Evolutionary conservation across 35 echinoderm and acorn worm genomes (phyloP).

Genomic region (Strongylocentrotus purpuratus): DNA sequence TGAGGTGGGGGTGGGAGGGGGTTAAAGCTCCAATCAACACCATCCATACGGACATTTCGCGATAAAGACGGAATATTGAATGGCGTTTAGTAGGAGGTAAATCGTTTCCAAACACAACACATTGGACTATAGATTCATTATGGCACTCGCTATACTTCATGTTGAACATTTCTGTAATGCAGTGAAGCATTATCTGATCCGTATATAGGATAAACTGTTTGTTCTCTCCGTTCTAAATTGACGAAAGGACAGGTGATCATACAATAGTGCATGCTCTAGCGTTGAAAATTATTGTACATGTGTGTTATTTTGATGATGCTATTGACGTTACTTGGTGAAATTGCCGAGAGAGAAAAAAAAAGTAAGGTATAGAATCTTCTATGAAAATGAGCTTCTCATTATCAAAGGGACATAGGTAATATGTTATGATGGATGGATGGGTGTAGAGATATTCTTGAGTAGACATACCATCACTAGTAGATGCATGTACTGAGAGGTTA

Average conservation of each 20-base stretch:
- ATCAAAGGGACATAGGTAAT: not conserved
- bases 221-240: not conserved
- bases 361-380: not conserved
- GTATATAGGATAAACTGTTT: not conserved
- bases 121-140: no score
- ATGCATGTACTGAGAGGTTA: not conserved
- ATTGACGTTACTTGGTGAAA: not conserved
- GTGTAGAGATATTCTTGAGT: not conserved
- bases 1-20: not conserved
- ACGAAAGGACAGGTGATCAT: not conserved
- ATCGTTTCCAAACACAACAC: no score
- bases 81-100: no score
- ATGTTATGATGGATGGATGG: not conserved
- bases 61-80: no score
- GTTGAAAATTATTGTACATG: not conserved
- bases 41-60: no score
- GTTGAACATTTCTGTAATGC: no score
- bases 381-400: no score
- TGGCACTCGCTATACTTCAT: no score
- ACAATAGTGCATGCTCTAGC: not conserved
- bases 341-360: not conserved
- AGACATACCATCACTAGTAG: not conserved
- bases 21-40: no score
- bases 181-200: no score
- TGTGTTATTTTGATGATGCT: not conserved